Conservation (phyloP, 2,113 vertebrate species). For the Fregetta grallaria region DNA sequence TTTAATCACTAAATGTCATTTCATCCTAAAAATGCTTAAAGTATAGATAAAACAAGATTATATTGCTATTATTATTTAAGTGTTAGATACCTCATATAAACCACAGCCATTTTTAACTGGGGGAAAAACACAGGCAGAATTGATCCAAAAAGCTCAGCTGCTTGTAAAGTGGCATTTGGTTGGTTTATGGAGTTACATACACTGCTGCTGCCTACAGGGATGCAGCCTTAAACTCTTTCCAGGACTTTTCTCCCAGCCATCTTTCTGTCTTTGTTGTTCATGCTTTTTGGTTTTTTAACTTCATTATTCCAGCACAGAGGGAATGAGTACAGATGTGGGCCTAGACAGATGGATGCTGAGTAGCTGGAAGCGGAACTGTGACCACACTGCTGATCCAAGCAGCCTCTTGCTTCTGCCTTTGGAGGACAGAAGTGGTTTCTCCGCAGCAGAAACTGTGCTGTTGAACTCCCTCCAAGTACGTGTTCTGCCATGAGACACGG, state of each 20-base stretch:
- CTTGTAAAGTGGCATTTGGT: neutral
- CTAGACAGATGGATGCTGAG: neutral
- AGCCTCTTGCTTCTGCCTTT: neutral
- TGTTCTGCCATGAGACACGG: neutral
- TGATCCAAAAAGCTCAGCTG: neutral
- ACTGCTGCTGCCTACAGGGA: accelerated
- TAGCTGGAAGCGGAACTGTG: neutral
- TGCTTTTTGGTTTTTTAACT: neutral
- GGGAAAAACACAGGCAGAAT: neutral
- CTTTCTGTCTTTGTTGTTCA: too few relatives aligned
- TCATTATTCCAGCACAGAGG: neutral
- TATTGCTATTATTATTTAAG: neutral
- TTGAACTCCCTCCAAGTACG: neutral
- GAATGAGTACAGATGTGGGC: neutral
- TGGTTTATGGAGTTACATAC: accelerated
- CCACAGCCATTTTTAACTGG: neutral
- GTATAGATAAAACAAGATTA: neutral
- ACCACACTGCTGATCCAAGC: accelerated
- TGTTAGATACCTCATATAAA: neutral
- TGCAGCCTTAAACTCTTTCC: neutral
- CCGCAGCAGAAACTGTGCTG: neutral
- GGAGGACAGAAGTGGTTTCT: neutral
- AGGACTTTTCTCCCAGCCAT: neutral
- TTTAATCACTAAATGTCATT: neutral
- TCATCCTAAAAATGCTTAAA: neutral